Base-by-base conservation (phyloP, 1,140 invertebrate species). In the Cepaea nemoralis region DNA sequence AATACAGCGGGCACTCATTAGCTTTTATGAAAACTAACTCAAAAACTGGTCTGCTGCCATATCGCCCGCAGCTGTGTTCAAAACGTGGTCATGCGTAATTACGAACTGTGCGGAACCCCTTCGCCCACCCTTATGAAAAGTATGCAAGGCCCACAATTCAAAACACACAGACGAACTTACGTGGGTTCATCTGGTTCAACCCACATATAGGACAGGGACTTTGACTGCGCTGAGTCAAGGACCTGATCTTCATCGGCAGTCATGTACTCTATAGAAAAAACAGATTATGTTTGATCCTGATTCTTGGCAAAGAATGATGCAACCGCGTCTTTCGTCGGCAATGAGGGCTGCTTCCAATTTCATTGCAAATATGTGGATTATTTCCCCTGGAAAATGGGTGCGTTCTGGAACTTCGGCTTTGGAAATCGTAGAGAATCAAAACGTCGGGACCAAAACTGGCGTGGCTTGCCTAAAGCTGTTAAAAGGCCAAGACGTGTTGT, bases 381-480 rank as follows among this genome's bases (percentile, higher is more conserved):
- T 83, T 66, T 89, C 87, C 19, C 69, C 81, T 1, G 77, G 59
- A 16, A 85, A 39, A 0, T 83, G 84, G 1, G 83, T 80, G 16
- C 88, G 83, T 24, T 70, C 80, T 89, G 88, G 81, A 89, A 89
- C 80, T 87, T 89, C 88, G 76, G 22, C 83, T 83, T 75, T 89
- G 85, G 75, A 85, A 87, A 77, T 90, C 89, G 82, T 85, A 88
- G 19, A 90, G 75, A 37, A 89, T 84, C 40, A 89, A n/a, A n/a
- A n/a, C n/a, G n/a, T n/a, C 85, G 86, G 88, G 86, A n/a, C 89
- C 86, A 1, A 87, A 42, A 37, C 83, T 80, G 0, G 80, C n/a
- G 45, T 88, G 85, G 69, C 87, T 85, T n/a, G n/a, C n/a, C 12
- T 70, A 50, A 50, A 86, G 80, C 89, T 90, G 83, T 16, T 77